These are phyloP conservation scores for Periophthalmodon schlosseri DNA, from an alignment of 2,113 vertebrate genomes.

Conservation along the genomic window DNA sequence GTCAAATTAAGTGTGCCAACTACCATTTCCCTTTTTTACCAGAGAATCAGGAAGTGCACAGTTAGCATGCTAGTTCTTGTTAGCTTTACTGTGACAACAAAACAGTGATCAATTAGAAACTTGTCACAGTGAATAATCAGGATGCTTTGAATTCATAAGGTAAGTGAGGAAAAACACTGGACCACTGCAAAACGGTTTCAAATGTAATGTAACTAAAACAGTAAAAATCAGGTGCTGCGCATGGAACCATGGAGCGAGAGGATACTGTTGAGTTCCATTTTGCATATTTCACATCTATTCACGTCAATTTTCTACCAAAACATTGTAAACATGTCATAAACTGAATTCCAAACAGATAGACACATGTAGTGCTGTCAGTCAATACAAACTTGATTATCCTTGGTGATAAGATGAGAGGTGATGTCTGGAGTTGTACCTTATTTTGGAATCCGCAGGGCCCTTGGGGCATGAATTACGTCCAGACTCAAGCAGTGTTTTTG, in stretches of 20 bases:
- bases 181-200: too few relatives aligned
- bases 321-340: background rate
- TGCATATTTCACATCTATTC: background rate
- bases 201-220: too few relatives aligned
- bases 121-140: too few relatives aligned
- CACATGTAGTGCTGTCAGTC: background rate
- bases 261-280: background rate
- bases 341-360: background rate
- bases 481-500: background rate
- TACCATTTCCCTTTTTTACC: too few relatives aligned
- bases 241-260: background rate
- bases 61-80: too few relatives aligned
- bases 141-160: too few relatives aligned
- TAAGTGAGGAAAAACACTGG: too few relatives aligned
- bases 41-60: too few relatives aligned
- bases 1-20: too few relatives aligned
- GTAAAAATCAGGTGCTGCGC: too few relatives aligned
- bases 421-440: background rate
- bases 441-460: background rate
- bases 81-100: too few relatives aligned
- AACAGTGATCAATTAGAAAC: too few relatives aligned
- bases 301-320: background rate
- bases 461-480: constrained; percentile 6
- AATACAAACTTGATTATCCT: background rate
- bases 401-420: background rate